These are phyloP conservation scores for Rhaphigaster nebulosa DNA, from an alignment of 2,888 invertebrate genomes.

Conservation along the genomic window DNA sequence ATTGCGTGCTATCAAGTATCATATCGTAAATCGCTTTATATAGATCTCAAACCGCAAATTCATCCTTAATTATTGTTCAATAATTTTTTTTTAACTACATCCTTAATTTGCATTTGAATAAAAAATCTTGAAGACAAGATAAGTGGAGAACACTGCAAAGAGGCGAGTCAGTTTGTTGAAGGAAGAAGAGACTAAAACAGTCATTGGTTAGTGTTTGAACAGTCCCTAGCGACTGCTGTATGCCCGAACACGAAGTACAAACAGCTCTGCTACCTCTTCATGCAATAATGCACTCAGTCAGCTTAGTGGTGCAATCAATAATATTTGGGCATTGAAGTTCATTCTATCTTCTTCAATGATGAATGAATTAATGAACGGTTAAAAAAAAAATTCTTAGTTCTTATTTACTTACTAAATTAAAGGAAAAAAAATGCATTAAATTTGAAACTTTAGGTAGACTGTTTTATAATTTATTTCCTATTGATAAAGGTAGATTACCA, in stretches of 20 bases:
- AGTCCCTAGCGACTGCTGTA: not conserved
- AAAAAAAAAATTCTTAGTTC: too few species aligned
- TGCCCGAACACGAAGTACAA: not conserved
- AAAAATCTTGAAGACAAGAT: not conserved
- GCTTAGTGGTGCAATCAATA: not conserved
- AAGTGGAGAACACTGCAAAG: not conserved
- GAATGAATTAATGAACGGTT: not conserved
- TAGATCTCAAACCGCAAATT: not conserved
- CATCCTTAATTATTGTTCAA: not conserved
- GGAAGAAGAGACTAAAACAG: not conserved
- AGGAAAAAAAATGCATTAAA: too few species aligned
- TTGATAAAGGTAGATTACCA: too few species aligned
- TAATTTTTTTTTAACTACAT: not conserved
- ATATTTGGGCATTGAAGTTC: not conserved
- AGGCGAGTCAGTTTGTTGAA: not conserved
- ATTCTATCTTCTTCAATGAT: not conserved
- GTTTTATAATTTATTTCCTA: too few species aligned
- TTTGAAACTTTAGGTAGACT: too few species aligned
- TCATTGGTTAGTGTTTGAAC: not conserved
- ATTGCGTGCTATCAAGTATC: too few species aligned
- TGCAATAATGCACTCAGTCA: not conserved
- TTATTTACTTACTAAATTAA: too few species aligned
- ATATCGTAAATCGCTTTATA: too few species aligned
- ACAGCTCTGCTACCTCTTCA: not conserved
- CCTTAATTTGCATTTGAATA: not conserved